Evolutionary conservation across 2,797 vertebrate species (phyloP), one percentile per base, ranked within the genome.

Genomic region (Urosaurus nigricauda): DNA sequence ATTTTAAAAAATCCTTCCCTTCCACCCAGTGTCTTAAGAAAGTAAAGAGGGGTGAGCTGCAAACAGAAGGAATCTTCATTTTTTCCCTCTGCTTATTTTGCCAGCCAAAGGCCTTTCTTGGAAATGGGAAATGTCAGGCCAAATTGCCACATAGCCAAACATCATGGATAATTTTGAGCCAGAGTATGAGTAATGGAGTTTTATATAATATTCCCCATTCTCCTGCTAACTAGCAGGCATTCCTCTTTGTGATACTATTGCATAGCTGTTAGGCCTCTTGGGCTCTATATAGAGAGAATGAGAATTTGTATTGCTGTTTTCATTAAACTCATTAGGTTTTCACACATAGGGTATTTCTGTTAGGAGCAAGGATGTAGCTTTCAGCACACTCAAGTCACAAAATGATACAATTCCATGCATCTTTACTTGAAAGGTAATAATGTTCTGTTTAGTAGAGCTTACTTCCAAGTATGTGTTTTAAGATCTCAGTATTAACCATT

Each of bases 81-180:
- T 35, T 79, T 77, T 14, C 35, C 78, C 35, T 70, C 21, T 35
- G 51, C n/a, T 43, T 73, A 40, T 24, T 70, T 7, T 24, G 35
- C 32, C n/a, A 51, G 83, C 90, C 86, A 71, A 88, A 51, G 40
- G 11, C 19, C 37, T 26, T 70, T 73, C 68, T 68, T 8, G 29
- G 47, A 65, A 85, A 40, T 29, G 35, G 35, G 70, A 24, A 51
- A 70, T 2, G 9, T 68, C 47, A 29, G 32, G 78, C 83, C 83
- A 81, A 85, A 75, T 8, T 74, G 78, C 90, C 86, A 88, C 78
- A 47, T 85, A 71, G 32, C 83, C 63, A 90, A 78, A 56, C 58
- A 35, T 43, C 70, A 74, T 26, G 53, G n/a, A 68, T 60, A 29
- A 35, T 37, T 35, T 29, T 16, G 58, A 70, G 79, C 71, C n/a